Evolutionary conservation across 2,113 vertebrate species (phyloP), one percentile per base, ranked within the genome.

Genomic region (Pachyramphus minor): DNA sequence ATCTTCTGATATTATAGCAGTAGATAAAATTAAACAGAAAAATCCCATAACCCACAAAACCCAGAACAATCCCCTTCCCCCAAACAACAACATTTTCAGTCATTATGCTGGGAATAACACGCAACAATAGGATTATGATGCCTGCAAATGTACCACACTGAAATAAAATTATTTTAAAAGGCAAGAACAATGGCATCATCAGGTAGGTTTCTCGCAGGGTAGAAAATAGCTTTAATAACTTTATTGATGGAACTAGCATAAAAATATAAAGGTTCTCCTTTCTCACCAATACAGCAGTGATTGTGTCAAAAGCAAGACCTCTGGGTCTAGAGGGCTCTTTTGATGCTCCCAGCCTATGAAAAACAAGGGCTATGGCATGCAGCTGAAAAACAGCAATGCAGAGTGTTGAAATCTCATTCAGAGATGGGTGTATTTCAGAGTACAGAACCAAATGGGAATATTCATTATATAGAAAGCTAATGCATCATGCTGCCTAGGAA

Each of bases 381-480:
- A 58, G 68, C 78, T 95, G 87, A 58, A 95, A 90, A 84, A 94
- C 92, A 95, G 86, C 79, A 89, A 55, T 89, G 55, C 71, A 84
- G 80, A 91, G 41, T 16, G 42, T 37, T 83, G 80, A 92, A 88
- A 81, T 80, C 81, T 87, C 74, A 52, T 95, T 95, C 83, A 85
- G 39, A 82, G 27, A 37, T 41, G 79, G 58, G 58, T 92, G 42
- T 78, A 87, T 95, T 97, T 96, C 63, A 39, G 85, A 68, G 67
- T 49, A 55, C 8, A 30, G 82, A 88, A 77, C 82, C 81, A 89
- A 96, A 86, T 21, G 86, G 77, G 59, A 96, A 71, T 95, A 94
- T 95, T 97, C 89, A 91, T 94, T 95, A 58, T 76, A 91, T 84
- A 76, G 75, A 89, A 91, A 92, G 84, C 93, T 95, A 96, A 97